Evolutionary conservation across 2,888 invertebrate species (phyloP).

Genomic region (Tipula helvola): DNA sequence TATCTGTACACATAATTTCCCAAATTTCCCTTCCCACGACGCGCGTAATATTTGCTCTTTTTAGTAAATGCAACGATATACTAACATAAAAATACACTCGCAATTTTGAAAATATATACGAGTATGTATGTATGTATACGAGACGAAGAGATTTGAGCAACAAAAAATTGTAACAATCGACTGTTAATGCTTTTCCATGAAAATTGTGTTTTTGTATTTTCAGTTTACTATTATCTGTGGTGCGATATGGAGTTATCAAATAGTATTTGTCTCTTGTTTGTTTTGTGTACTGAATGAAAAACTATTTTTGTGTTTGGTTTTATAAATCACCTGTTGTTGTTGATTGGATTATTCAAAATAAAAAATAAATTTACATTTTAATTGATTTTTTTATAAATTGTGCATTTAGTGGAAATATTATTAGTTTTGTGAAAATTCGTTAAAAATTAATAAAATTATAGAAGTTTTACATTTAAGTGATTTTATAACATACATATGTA

Average conservation of each 20-base stretch:
- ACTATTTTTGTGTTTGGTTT: background rate
- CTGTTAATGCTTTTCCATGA: background rate
- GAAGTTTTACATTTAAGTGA: background rate
- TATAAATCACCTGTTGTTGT: background rate
- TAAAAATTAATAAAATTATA: background rate
- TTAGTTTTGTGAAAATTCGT: background rate
- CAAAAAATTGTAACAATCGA: background rate
- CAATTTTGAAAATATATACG: background rate
- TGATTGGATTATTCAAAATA: background rate
- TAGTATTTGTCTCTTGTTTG: background rate
- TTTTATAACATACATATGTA: background rate
- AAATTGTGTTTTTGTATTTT: background rate
- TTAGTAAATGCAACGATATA: background rate
- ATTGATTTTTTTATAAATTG: background rate
- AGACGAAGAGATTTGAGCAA: constrained; percentile 4
- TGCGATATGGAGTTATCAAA: background rate
- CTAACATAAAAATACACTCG: background rate
- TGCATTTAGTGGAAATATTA: background rate
- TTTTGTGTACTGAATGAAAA: background rate
- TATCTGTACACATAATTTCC: background rate
- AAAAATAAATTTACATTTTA: background rate
- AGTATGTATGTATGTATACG: background rate
- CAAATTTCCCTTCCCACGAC: background rate
- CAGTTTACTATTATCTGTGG: background rate
- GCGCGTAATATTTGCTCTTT: background rate